Base-by-base conservation (phyloP, 2,797 vertebrate species). In the Lutjanus argentimaculatus region DNA sequence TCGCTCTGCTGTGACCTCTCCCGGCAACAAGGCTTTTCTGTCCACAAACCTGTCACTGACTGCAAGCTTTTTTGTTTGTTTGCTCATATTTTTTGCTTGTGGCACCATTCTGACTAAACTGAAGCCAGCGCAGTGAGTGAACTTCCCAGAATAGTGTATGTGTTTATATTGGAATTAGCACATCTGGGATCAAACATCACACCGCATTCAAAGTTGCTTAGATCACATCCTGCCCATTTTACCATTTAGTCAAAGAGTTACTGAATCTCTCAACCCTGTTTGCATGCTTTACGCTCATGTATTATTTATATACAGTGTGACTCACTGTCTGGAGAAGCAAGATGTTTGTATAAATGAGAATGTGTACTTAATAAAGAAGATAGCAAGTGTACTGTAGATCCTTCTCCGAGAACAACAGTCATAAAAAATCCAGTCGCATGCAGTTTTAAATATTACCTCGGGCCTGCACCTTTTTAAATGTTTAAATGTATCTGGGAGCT, bases 241-340 rank as follows among this genome's bases (percentile, higher is more conserved):
- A 75, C 8, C 62, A 76, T 89, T 89, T 83, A 88, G 84, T 75
- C 70, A 65, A 84, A 86, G 81, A 80, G 67, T 82, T 82, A 83
- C 78, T 79, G 67, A 88, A 89, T 63, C 81, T 83, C 46, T 77
- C 62, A 74, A 68, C 77, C 51, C 71, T 75, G 74, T 84, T 80
- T 85, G 80, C 84, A 83, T 85, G 81, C 75, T 79, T 89, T 69
- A 84, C 59, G 61, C 79, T 82, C 79, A 85, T 92, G 65, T 71
- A 86, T 86, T 88, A 91, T 93, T 88, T 55, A 89, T 86, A 75
- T 75, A 81, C 77, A 78, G 65, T 64, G 67, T 83, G 82, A 87
- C 53, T 90, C 67, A 77, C 63, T 90, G 74, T 85, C 81, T 90
- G 74, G 64, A 71, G 72, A 68, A 81, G 77, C 68, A 56, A 61